Evolutionary conservation across 2,797 vertebrate genomes (phyloP).

Genomic region (Centropyge bicolor): DNA sequence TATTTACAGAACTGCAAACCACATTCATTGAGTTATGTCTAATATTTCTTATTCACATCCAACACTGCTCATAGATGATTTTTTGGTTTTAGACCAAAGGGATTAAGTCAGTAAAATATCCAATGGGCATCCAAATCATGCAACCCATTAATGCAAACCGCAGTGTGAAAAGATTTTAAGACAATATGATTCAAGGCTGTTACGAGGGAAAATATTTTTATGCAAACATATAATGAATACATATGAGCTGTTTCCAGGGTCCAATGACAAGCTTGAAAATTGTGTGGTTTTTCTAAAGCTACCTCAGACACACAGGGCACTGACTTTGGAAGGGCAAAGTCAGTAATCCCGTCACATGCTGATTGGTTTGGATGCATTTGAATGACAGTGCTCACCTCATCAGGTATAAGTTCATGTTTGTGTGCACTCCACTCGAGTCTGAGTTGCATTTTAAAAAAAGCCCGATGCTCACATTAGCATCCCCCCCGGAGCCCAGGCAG

Average conservation of each 20-base stretch:
- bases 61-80: not conserved
- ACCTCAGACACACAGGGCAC: slow-evolving; percentile 34
- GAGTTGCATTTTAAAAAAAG: slow-evolving; percentile 71
- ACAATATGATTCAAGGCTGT: slow-evolving; percentile 1
- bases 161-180: slow-evolving; percentile 8
- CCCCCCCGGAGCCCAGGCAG: slow-evolving; percentile 40
- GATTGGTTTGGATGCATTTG: slow-evolving; percentile 69
- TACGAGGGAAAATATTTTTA: slow-evolving; percentile 22
- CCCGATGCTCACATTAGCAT: slow-evolving; percentile 66
- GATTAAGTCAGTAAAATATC: slow-evolving; percentile 13
- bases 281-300: slow-evolving; percentile 22
- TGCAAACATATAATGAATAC: slow-evolving; percentile 30
- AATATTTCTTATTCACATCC: slow-evolving; percentile 3
- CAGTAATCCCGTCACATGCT: slow-evolving; percentile 63
- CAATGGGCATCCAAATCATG: slow-evolving; percentile 1
- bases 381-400: slow-evolving; percentile 78
- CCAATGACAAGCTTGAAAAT: slow-evolving; percentile 43
- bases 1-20: slow-evolving; percentile 2
- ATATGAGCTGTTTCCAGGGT: slow-evolving; percentile 28
- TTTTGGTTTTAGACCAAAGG: not conserved
- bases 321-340: slow-evolving; percentile 62
- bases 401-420: slow-evolving; percentile 72
- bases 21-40: not conserved
- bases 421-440: slow-evolving; percentile 47
- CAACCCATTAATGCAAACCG: not conserved